Evolutionary conservation across 2,113 vertebrate genomes (phyloP).

Genomic region (Notothenia rossii): DNA sequence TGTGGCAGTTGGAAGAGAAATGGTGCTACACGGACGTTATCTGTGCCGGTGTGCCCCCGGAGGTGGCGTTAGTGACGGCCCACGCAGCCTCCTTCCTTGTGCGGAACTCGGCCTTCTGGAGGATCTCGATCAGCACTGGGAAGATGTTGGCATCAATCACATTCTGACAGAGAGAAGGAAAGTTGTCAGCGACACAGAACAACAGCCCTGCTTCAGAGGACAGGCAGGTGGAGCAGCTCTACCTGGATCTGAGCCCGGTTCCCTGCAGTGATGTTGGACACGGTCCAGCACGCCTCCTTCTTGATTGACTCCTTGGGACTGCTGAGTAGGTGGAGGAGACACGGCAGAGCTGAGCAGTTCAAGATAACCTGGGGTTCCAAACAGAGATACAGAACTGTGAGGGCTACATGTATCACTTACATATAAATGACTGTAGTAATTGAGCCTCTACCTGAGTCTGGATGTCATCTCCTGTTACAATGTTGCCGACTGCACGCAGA

Average conservation of each 20-base stretch:
- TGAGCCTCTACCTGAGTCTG: slow-evolving; percentile 91
- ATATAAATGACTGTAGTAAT: too few relatives aligned
- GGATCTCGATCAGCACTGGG: slow-evolving; percentile 96
- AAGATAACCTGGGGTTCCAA: slow-evolving; percentile 89
- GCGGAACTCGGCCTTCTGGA: slow-evolving; percentile 98
- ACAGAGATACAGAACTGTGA: neutral
- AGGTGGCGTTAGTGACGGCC: slow-evolving; percentile 98
- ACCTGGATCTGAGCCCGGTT: slow-evolving; percentile 99
- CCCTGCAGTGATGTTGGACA: slow-evolving; percentile 98
- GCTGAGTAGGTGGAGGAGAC: slow-evolving; percentile 96
- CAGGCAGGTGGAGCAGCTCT: neutral
- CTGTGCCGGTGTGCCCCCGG: slow-evolving; percentile 96
- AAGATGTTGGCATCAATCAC: slow-evolving; percentile 99
- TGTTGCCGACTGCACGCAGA: slow-evolving; percentile 97
- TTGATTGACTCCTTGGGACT: slow-evolving; percentile 98
- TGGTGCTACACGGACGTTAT: slow-evolving; percentile 86
- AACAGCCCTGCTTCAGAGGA: neutral
- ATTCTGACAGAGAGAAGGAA: slow-evolving; percentile 79
- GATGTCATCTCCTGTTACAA: slow-evolving; percentile 99
- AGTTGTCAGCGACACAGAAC: neutral
- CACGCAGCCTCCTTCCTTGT: slow-evolving; percentile 98
- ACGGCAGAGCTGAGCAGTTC: slow-evolving; percentile 97
- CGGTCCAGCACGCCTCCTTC: slow-evolving; percentile 99
- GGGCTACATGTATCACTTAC: too few relatives aligned
- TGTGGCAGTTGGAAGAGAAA: too few relatives aligned